Conservation (phyloP, 1,140 invertebrate species). For the Bombyx mori region DNA sequence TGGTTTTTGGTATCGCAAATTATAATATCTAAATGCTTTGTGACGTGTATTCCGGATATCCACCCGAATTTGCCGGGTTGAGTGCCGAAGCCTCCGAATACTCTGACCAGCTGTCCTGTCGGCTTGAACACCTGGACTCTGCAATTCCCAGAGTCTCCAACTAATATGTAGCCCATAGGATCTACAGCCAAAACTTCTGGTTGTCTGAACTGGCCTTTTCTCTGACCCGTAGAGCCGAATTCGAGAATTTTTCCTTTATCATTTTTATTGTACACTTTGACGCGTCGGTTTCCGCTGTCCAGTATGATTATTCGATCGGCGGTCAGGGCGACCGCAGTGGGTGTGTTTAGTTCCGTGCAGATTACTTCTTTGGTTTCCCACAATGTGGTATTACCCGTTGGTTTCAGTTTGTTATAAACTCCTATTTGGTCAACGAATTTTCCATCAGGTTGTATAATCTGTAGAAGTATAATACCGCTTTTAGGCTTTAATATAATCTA, state of each 20-base stretch:
- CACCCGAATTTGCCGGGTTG: conserved; percentile 78
- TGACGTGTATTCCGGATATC: conserved; percentile 79
- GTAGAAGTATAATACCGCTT: conserved; percentile 1
- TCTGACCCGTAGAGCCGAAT: conserved; percentile 74
- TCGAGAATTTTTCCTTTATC: conserved; percentile 67
- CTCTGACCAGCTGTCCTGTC: conserved; percentile 74
- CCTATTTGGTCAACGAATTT: conserved; percentile 62
- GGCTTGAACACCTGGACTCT: conserved; percentile 82
- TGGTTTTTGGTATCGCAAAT: conserved; percentile 81
- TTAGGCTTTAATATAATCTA: too few species aligned
- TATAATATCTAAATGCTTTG: conserved; percentile 76
- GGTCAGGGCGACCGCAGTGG: conserved; percentile 77
- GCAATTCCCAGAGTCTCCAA: conserved; percentile 84
- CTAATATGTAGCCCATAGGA: conserved; percentile 79
- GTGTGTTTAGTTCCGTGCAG: conserved; percentile 76
- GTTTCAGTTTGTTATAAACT: conserved; percentile 39
- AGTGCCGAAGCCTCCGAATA: conserved; percentile 75
- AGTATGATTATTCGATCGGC: conserved; percentile 71
- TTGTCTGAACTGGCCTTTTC: conserved; percentile 76
- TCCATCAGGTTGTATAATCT: conserved; percentile 67
- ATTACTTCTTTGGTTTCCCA: conserved; percentile 45
- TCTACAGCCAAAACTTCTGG: conserved; percentile 81
- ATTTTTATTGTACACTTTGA: conserved; percentile 73
- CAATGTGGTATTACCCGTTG: conserved; percentile 23
- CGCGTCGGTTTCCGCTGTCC: conserved; percentile 73